Evolutionary conservation across 2,797 vertebrate species (phyloP).

Genomic region (Labeo calbasu): DNA sequence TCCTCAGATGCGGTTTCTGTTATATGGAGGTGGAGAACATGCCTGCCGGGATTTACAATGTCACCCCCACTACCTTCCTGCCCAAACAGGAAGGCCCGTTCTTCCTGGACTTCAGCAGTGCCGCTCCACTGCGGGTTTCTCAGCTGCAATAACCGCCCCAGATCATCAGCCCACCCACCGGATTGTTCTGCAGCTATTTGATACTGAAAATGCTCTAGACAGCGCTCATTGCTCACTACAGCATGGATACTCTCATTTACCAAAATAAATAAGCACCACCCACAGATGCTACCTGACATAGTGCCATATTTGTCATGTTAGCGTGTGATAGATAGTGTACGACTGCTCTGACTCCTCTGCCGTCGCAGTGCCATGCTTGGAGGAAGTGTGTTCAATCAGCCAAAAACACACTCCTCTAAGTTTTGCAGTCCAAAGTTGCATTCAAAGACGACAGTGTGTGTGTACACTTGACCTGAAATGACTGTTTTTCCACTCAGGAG

Average conservation of each 20-base stretch:
- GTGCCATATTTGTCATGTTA: constrained; percentile 38
- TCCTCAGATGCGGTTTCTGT: constrained; percentile 92
- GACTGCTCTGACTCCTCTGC: constrained; percentile 9
- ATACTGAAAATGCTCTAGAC: background rate
- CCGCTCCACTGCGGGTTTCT: constrained; percentile 82
- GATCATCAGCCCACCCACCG: background rate
- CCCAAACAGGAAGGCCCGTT: constrained; percentile 98
- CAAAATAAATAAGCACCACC: constrained; percentile 12
- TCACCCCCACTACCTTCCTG: constrained; percentile 94
- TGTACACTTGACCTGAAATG: constrained; percentile 24
- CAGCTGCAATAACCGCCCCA: constrained; percentile 86
- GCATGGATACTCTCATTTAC: constrained; percentile 14
- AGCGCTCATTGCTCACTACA: background rate
- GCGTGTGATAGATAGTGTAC: background rate
- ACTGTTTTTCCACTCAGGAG: constrained; percentile 59
- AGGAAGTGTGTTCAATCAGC: constrained; percentile 25
- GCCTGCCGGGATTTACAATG: constrained; percentile 91
- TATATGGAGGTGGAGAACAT: constrained; percentile 89
- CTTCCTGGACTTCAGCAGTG: constrained; percentile 93
- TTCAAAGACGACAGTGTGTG: background rate
- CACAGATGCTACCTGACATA: constrained; percentile 7
- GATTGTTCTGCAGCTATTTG: background rate
- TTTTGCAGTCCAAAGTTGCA: constrained; percentile 20
- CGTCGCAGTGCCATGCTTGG: constrained; percentile 1
- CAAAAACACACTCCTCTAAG: constrained; percentile 11